Percentiles rank a stretch among this genome's conserved stretches.
Evolutionary conservation across 2,888 invertebrate species (phyloP).

Genomic region (Pachydiplax longipennis): DNA sequence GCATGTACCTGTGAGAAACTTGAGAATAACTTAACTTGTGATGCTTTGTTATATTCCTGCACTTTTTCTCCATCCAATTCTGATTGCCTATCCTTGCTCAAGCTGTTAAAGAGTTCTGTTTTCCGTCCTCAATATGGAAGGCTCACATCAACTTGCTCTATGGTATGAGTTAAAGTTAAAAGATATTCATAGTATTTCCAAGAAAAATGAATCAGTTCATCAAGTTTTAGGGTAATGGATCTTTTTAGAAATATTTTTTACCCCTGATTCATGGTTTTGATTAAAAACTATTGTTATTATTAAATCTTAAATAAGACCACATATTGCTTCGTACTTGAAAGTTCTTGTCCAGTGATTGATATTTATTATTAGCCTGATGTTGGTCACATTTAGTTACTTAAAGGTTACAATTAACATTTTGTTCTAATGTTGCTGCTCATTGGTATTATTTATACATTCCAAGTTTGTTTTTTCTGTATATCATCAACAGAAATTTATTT

Average conservation of each 20-base stretch:
- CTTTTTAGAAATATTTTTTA: too few species aligned
- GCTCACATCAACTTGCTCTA: slow-evolving; percentile 42
- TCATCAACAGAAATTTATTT: neutral
- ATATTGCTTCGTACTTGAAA: neutral
- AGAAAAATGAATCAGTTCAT: neutral
- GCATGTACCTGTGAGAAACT: slow-evolving; percentile 25
- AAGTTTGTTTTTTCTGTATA: neutral
- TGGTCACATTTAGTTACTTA: neutral
- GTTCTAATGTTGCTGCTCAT: neutral
- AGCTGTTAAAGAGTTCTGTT: slow-evolving; percentile 26
- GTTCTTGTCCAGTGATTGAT: neutral
- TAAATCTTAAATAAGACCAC: neutral
- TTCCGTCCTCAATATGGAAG: slow-evolving; percentile 33
- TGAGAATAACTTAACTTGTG: neutral
- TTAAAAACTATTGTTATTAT: too few species aligned
- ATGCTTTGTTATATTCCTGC: slow-evolving; percentile 36
- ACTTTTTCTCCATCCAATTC: slow-evolving; percentile 36
- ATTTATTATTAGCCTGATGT: neutral
- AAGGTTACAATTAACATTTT: neutral
- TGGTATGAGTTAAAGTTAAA: slow-evolving; percentile 18
- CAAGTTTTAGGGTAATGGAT: too few species aligned
- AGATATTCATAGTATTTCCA: neutral
- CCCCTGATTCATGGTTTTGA: too few species aligned
- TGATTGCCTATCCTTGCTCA: slow-evolving; percentile 35
- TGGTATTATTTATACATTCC: neutral